Base-by-base conservation (phyloP, 2,888 invertebrate species). In the Periphyllus acericola region DNA sequence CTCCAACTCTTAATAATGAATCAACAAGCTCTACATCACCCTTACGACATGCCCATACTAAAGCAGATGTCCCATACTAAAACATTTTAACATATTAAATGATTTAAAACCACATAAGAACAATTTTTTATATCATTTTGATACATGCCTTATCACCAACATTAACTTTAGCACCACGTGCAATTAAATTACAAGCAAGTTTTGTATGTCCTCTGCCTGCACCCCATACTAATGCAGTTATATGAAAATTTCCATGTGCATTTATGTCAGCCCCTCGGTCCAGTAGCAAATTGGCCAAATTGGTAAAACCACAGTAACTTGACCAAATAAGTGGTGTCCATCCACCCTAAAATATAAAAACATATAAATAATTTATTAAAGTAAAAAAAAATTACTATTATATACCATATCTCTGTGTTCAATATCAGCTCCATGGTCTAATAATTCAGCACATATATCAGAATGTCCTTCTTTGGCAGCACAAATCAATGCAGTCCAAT, bases 281-380 rank as follows among this genome's bases (percentile, higher is more conserved):
- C 90, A 99, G 92, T 75, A 99, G 93, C 87, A 95, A 91, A 68
- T 94, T 93, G 68, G 96, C 98, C 89, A 96, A 94, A 68, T 96
- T 94, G 55, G 94, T 94, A 90, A 94, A 94, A 14, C 97, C 98
- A 92, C 98, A 98, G 93, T 99, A 99, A 17, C 97, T 94, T 0
- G 98, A 97, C 99, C 99, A 99, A 96, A 99, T 97, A 87, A 99
- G 93, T 0, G 99, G 94, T 6, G 98, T 96, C 99, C 99, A 99
- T 68, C 97, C 98, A 90, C 98, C 98, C 98, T 98, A 92, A 89
- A 90, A 52, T 3, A 74, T 34, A 83, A 81, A 29, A 75, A 66
- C 19, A 79, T 25, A 89, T 21, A 25, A 76, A 83, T 52, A 25
- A 40, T 40, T 66, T 25, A 9, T 79, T 36, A 52, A 79, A 36